Evolutionary conservation across 2,797 vertebrate species (phyloP), one percentile per base, ranked within the genome.

Genomic region (Acanthornis magna): DNA sequence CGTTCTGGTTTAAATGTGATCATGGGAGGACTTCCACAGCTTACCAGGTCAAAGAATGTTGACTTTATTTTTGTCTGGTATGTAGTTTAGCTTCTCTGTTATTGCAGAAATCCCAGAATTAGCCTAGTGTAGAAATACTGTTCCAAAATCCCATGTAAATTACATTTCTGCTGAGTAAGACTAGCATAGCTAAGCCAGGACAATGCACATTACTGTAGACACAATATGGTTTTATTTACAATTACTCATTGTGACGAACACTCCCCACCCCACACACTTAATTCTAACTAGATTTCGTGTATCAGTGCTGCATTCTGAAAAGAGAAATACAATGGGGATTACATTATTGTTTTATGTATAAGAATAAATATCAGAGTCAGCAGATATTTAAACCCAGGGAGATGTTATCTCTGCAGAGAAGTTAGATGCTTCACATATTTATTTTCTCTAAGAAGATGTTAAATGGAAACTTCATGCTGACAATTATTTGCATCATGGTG

Each of bases 401-500:
- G 72, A n/a, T 40, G 15, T 79, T 95, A 92, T 96, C 81, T 74
- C 74, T 92, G 57, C 57, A 70, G 66, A 91, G 71, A 68, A 95
- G 90, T 78, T 91, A 90, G 77, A 87, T 87, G 68, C 67, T 83
- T 88, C 34, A 89, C 88, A 91, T 78, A n/a, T 20, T 85, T 91
- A 81, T 89, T 95, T 90, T 75, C 65, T 85, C 65, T 62, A 67
- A 75, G 85, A 91, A 83, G 70, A 75, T 61, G 32, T 30, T 92
- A 93, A 96, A 93, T 83, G 67, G 82, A 88, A 89, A 92, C 55
- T 87, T 93, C 80, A 89, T 22, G 25, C 73, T 93, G 75, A 90
- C 90, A 93, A 94, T 93, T 96, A 96, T 58, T 95, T 95, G 63
- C 68, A 83, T 96, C 82, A 67, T 68, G 72, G 74, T 87, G 57